Conservation (phyloP, 2,888 invertebrate genomes). For the Drosophila eohydei region DNA sequence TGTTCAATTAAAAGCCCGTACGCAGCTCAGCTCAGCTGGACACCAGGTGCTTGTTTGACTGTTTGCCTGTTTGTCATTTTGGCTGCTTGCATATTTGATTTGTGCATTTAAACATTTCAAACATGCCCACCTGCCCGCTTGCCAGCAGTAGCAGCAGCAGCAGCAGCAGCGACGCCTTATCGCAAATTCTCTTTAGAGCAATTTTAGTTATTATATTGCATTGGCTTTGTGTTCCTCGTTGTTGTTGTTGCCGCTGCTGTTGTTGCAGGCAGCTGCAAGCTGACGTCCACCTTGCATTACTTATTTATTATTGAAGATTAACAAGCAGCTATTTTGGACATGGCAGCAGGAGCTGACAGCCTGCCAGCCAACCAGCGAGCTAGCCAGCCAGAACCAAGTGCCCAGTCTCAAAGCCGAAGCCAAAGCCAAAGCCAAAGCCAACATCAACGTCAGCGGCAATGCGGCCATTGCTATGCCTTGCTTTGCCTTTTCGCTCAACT, state of each 20-base stretch:
- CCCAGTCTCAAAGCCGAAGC: constrained; percentile 28
- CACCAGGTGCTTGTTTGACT: constrained; percentile 64
- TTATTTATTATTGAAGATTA: constrained; percentile 78
- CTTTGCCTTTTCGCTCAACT: constrained; percentile 1
- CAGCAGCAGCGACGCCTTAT: constrained; percentile 58
- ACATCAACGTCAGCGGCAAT: constrained; percentile 44
- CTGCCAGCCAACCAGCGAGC: constrained; percentile 6
- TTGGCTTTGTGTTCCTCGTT: constrained; percentile 66
- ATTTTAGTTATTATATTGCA: constrained; percentile 78
- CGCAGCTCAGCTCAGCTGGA: constrained; percentile 46
- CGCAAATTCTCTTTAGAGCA: constrained; percentile 76
- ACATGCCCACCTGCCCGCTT: constrained; percentile 33
- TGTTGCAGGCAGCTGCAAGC: constrained; percentile 51
- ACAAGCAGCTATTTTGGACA: constrained; percentile 66
- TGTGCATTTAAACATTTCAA: constrained; percentile 79
- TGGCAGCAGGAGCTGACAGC: constrained; percentile 34
- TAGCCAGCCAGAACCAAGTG: constrained; percentile 13
- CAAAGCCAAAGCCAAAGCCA: constrained; percentile 31
- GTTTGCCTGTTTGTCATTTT: constrained; percentile 54
- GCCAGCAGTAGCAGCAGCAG: constrained; percentile 21
- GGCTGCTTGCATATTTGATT: constrained; percentile 78
- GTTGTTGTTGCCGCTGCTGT: constrained; percentile 16
- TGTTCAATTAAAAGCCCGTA: constrained; percentile 72
- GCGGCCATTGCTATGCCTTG: constrained; percentile 31
- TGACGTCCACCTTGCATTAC: constrained; percentile 70